Conservation (phyloP, 2,888 invertebrate genomes). For the Lamellibrachia columna region DNA sequence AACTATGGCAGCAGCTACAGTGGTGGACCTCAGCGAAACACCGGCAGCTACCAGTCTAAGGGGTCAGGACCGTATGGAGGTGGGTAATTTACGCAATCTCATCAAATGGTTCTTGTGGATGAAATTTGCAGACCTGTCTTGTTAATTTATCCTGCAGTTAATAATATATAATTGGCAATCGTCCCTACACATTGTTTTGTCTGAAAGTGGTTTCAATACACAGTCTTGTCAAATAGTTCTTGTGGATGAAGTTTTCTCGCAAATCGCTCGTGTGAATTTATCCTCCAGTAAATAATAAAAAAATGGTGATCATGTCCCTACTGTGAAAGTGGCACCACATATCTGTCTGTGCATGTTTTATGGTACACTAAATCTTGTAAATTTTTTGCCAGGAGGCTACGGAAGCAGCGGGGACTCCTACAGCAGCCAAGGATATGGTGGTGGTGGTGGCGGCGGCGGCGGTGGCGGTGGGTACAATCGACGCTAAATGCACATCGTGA, state of each 20-base stretch:
- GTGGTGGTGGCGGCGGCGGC: neutral
- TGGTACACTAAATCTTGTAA: no score
- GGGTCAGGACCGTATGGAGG: neutral
- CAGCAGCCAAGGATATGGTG: neutral
- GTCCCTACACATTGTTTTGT: no score
- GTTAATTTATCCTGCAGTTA: neutral
- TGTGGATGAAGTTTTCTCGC: no score
- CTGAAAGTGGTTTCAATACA: no score
- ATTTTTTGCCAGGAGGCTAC: neutral
- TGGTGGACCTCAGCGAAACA: neutral
- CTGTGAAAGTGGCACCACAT: no score
- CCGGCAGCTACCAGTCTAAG: neutral
- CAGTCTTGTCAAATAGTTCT: no score
- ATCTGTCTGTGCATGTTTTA: no score
- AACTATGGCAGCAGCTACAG: constrained; percentile 9
- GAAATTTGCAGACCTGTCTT: neutral
- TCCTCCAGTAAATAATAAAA: no score
- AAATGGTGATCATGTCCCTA: no score
- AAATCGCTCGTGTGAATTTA: no score
- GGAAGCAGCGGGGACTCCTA: neutral
- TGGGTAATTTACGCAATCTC: neutral
- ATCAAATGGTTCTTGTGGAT: neutral
- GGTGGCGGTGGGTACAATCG: neutral
- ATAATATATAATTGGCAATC: no score
- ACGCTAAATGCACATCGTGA: neutral